Conservation (phyloP, 37 sponge, comb jelly and placozoan species). For the Crambe crambe region DNA sequence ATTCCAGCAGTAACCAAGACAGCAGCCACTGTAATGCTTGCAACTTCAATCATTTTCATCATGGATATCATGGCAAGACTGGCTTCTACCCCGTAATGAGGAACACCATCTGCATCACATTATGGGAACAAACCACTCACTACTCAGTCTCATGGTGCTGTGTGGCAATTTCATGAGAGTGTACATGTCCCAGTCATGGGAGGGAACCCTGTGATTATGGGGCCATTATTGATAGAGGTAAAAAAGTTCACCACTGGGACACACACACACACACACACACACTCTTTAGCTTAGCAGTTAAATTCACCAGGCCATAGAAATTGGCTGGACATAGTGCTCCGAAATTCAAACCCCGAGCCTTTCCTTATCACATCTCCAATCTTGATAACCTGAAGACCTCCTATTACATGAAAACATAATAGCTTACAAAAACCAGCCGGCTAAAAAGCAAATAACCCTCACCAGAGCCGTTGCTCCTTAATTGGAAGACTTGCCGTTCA, state of each 20-base stretch:
- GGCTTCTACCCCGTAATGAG: conserved; percentile 45
- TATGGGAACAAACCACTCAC: no score
- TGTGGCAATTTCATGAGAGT: no score
- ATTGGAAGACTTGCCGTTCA: conserved; percentile 17
- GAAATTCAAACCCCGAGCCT: background rate
- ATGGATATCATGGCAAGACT: background rate
- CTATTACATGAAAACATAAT: background rate
- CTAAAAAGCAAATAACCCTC: no score
- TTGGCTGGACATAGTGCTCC: background rate
- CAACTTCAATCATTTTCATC: conserved; percentile 12
- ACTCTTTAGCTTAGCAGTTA: no score
- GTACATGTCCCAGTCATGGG: no score
- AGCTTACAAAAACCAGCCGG: background rate
- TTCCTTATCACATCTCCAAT: background rate
- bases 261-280: no score
- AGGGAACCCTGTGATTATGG: no score
- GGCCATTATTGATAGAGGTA: no score
- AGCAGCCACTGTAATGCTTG: conserved; percentile 8
- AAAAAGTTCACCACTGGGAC: no score
- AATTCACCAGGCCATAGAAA: background rate
- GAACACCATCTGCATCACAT: conserved; percentile 24
- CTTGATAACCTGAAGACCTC: background rate
- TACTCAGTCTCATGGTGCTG: no score
- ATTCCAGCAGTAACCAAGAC: conserved; percentile 29
- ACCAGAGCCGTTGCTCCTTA: background rate